Conservation (phyloP, 1,140 invertebrate genomes). For the Mactra quadrangularis region DNA sequence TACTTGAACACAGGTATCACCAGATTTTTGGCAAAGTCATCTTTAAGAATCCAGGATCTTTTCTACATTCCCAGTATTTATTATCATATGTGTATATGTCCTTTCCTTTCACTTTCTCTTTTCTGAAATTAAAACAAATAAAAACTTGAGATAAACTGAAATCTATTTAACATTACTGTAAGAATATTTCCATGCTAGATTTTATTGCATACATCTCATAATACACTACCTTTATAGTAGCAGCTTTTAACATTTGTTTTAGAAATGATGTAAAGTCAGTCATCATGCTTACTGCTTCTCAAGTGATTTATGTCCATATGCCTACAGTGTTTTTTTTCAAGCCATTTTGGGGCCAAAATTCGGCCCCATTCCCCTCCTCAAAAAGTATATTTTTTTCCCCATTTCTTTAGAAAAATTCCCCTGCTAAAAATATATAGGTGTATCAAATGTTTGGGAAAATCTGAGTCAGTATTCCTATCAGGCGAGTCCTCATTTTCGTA, state of each 20-base stretch:
- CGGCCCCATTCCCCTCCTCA: no score
- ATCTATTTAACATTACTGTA: background rate
- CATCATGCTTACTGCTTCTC: no score
- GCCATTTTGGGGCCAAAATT: no score
- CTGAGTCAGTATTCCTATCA: no score
- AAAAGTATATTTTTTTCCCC: no score
- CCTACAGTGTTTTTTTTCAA: no score
- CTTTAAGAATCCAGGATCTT: conserved; percentile 86
- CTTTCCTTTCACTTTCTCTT: conserved; percentile 82
- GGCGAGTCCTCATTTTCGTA: no score
- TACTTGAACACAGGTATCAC: conserved; percentile 62
- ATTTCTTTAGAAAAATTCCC: no score
- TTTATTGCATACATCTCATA: background rate
- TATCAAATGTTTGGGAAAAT: no score
- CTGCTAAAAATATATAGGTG: no score
- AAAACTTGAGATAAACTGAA: background rate
- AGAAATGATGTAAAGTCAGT: no score
- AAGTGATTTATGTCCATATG: no score
- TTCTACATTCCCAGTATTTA: conserved; percentile 85
- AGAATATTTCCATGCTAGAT: background rate
- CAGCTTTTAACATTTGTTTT: background rate
- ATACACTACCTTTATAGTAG: background rate
- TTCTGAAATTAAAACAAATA: conserved; percentile 70
- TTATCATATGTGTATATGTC: conserved; percentile 88
- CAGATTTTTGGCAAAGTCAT: conserved; percentile 81